Evolutionary conservation across 2,888 invertebrate genomes (phyloP).

Genomic region (Drosophila bunnanda): DNA sequence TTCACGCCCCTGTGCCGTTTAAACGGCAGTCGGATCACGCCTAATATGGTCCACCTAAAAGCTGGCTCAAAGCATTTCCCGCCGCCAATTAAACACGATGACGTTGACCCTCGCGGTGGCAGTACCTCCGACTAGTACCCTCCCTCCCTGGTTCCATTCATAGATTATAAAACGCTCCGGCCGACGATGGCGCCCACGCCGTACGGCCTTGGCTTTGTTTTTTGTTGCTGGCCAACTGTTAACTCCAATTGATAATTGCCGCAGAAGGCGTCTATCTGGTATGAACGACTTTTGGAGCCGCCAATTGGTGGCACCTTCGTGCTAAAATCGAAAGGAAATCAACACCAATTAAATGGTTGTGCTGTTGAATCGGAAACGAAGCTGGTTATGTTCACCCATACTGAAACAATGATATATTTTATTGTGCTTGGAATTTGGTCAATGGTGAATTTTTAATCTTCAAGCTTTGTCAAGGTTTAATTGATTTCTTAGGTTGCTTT

Average conservation of each 20-base stretch:
- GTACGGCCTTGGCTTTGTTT: slow-evolving; percentile 52
- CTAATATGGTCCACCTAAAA: slow-evolving; percentile 59
- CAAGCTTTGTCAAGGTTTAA: background rate
- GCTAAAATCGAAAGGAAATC: slow-evolving; percentile 26
- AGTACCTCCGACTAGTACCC: background rate
- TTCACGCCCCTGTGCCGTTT: slow-evolving; percentile 63
- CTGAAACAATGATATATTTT: slow-evolving; percentile 2
- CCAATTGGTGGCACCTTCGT: slow-evolving; percentile 21
- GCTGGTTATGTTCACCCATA: slow-evolving; percentile 7
- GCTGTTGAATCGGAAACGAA: slow-evolving; percentile 13
- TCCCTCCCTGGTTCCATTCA: slow-evolving; percentile 31
- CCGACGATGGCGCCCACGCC: slow-evolving; percentile 61
- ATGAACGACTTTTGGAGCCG: slow-evolving; percentile 14
- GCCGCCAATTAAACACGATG: slow-evolving; percentile 51
- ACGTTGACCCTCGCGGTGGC: slow-evolving; percentile 64
- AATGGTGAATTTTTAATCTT: slow-evolving; percentile 10
- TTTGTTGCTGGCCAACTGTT: slow-evolving; percentile 36
- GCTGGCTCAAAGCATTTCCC: slow-evolving; percentile 40
- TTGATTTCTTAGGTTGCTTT: background rate
- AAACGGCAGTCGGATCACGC: slow-evolving; percentile 63
- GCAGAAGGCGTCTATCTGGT: slow-evolving; percentile 20
- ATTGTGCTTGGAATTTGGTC: slow-evolving; percentile 7
- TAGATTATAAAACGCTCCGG: slow-evolving; percentile 19
- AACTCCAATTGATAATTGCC: slow-evolving; percentile 47
- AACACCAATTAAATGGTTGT: slow-evolving; percentile 9